Evolutionary conservation across 2,888 invertebrate genomes (phyloP).

Genomic region (Drosophila borealis): DNA sequence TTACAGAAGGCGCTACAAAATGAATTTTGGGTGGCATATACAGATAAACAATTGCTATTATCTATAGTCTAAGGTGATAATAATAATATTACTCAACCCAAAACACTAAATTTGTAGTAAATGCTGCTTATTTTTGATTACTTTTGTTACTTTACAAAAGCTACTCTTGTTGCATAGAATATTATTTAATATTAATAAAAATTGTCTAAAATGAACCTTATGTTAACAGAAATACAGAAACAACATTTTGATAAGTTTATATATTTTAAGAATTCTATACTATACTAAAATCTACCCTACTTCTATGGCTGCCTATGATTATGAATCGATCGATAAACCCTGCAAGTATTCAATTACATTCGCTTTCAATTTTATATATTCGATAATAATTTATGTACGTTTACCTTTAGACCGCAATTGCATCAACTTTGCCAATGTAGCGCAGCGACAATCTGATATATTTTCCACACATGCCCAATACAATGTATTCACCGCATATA

Average conservation of each 20-base stretch:
- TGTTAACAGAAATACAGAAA: no score
- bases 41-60: not conserved
- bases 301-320: not conserved
- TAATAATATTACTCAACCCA: no score
- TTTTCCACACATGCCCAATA: slow-evolving; percentile 42
- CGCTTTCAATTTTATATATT: slow-evolving; percentile 13
- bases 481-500: slow-evolving; percentile 49
- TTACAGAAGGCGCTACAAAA: slow-evolving; percentile 25
- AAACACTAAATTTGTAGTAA: no score
- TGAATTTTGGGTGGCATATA: not conserved
- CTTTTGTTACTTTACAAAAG: no score
- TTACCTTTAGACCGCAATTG: slow-evolving; percentile 31
- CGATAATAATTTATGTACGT: slow-evolving; percentile 14
- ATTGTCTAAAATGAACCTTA: no score
- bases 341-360: slow-evolving; percentile 2
- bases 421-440: slow-evolving; percentile 54
- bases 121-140: no score
- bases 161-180: no score
- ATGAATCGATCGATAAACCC: not conserved
- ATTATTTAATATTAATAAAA: no score
- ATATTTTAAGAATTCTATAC: no score
- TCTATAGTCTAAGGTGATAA: not conserved
- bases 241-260: no score
- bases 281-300: not conserved
- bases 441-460: slow-evolving; percentile 55